These are phyloP conservation scores for Pheosia tremula DNA, from an alignment of 2,888 invertebrate genomes.

Conservation along the genomic window DNA sequence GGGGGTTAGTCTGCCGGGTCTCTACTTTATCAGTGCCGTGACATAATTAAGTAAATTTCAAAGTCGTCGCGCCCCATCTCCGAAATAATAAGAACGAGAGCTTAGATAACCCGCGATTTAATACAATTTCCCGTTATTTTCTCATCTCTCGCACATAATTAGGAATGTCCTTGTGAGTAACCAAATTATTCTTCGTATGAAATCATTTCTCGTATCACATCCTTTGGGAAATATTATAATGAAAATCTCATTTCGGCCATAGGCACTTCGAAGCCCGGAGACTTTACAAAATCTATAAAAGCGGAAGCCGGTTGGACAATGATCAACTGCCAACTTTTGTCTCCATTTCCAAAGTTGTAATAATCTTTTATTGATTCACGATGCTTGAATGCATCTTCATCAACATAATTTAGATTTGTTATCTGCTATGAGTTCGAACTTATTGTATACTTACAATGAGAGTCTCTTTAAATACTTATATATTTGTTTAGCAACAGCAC, in stretches of 20 bases:
- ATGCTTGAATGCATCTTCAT: not conserved
- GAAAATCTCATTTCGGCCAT: slow-evolving; percentile 1
- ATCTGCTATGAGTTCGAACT: not conserved
- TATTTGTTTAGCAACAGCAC: too few species aligned
- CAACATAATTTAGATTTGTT: slow-evolving; percentile 2
- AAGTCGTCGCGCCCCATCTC: slow-evolving; percentile 63
- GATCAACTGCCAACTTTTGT: slow-evolving; percentile 8
- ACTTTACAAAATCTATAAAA: slow-evolving; percentile 19
- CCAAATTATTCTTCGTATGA: slow-evolving; percentile 35
- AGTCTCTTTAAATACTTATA: not conserved
- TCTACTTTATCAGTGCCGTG: slow-evolving; percentile 70
- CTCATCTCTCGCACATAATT: slow-evolving; percentile 57
- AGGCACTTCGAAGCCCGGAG: slow-evolving; percentile 3
- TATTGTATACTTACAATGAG: not conserved
- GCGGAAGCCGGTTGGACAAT: slow-evolving; percentile 10
- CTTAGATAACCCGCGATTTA: slow-evolving; percentile 67
- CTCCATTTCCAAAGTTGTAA: slow-evolving; percentile 6
- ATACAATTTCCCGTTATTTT: slow-evolving; percentile 65
- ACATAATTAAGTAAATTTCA: slow-evolving; percentile 75
- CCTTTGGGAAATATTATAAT: slow-evolving; percentile 37
- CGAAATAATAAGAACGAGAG: slow-evolving; percentile 69
- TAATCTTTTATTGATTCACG: slow-evolving; percentile 6
- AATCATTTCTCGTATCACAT: slow-evolving; percentile 43
- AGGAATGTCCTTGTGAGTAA: slow-evolving; percentile 55
- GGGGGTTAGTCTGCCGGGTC: slow-evolving; percentile 37